Percentiles rank a stretch among this genome's conserved stretches.
Conservation (phyloP, 1,140 invertebrate genomes). For the Plutomurus gul region DNA sequence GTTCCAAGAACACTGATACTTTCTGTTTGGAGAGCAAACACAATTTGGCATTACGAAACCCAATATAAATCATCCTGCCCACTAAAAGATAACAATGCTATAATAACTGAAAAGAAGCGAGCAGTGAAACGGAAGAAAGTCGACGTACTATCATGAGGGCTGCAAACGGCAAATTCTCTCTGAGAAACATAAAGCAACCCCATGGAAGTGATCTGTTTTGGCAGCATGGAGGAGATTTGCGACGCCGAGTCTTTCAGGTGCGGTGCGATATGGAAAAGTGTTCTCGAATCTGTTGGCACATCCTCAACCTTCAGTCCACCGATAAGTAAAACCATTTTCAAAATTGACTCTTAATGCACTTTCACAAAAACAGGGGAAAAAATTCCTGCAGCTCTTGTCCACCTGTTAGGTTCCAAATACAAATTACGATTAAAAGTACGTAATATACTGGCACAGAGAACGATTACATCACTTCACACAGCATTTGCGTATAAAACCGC, state of each 20-base stretch:
- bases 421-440: too few species aligned
- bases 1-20: constrained; percentile 87
- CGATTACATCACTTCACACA: too few species aligned
- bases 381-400: too few species aligned
- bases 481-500: too few species aligned
- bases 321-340: constrained; percentile 79
- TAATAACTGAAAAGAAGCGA: neutral
- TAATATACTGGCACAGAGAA: too few species aligned
- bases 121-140: neutral
- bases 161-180: constrained; percentile 85
- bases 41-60: constrained; percentile 3
- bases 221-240: constrained; percentile 74
- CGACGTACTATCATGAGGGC: constrained; percentile 85
- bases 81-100: neutral
- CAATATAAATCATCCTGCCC: neutral
- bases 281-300: constrained; percentile 76
- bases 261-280: constrained; percentile 77
- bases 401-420: too few species aligned
- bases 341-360: neutral
- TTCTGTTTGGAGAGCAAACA: constrained; percentile 65
- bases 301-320: constrained; percentile 84
- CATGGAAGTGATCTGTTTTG: constrained; percentile 77
- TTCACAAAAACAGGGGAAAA: neutral
- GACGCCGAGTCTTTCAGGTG: constrained; percentile 81
- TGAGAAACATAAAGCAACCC: constrained; percentile 87